Percentiles rank a stretch among this genome's conserved stretches.
phyloP scores from a whole-genome alignment of 1,140 invertebrate genomes.

The Nasonia longicornis region DNA sequence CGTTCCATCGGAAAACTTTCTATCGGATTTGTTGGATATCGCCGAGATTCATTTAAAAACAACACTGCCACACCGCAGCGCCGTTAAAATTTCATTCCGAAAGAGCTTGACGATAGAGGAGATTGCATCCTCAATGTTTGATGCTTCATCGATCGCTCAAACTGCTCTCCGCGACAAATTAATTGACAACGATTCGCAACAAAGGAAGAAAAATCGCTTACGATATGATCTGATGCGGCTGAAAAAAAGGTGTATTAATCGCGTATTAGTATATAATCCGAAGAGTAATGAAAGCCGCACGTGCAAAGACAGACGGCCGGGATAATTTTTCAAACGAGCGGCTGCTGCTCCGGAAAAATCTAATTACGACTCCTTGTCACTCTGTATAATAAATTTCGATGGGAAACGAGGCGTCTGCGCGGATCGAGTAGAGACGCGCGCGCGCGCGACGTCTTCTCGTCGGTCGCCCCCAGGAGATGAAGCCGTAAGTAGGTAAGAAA shows the following conservation, averaged over 20 bases:
- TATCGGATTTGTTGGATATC: not conserved
- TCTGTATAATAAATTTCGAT: conserved; percentile 47
- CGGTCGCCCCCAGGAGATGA: conserved; percentile 66
- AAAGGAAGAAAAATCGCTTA: conserved; percentile 26
- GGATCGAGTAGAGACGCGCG: not conserved
- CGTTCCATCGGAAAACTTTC: not conserved
- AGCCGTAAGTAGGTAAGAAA: conserved; percentile 69
- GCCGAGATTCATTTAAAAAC: too few species aligned
- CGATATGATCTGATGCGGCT: not conserved
- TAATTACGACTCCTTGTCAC: conserved; percentile 47
- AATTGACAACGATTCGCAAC: too few species aligned
- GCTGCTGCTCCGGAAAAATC: conserved; percentile 43
- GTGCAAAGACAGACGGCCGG: not conserved
- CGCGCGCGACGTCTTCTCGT: conserved; percentile 52
- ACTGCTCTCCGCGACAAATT: too few species aligned
- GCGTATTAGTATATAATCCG: conserved; percentile 31
- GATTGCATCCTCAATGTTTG: too few species aligned
- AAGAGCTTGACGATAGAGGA: too few species aligned
- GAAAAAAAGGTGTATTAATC: conserved; percentile 38
- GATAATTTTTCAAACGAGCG: conserved; percentile 41
- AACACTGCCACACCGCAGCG: too few species aligned
- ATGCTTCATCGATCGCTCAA: too few species aligned
- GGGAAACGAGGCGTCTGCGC: conserved; percentile 35
- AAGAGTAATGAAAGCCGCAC: conserved; percentile 33
- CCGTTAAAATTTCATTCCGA: too few species aligned